Conservation (phyloP, 1,140 invertebrate species). For the Meloidogyne exigua region DNA sequence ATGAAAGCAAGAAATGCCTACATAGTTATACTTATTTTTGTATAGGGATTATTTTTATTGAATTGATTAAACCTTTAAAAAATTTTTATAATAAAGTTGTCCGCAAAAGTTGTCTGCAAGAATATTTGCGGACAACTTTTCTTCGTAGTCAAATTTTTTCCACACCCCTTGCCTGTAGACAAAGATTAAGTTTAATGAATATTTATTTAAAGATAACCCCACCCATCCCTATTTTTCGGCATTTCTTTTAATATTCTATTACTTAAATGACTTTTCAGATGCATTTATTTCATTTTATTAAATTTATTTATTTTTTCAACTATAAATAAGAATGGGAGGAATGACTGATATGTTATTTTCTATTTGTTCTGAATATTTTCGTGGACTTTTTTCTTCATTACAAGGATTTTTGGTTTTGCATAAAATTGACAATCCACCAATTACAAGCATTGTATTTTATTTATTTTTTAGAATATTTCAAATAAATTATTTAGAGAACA, state of each 20-base stretch:
- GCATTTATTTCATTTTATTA: neutral
- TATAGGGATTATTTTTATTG: no score
- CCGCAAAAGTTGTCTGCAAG: no score
- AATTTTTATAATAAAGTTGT: no score
- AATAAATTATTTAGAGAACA: slow-evolving; percentile 26
- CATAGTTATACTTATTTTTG: no score
- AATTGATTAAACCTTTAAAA: no score
- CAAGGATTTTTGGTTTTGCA: slow-evolving; percentile 48
- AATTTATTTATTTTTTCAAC: slow-evolving; percentile 12
- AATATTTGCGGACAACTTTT: no score
- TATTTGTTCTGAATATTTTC: slow-evolving; percentile 43
- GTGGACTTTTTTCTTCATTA: slow-evolving; percentile 40
- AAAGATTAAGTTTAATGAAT: no score
- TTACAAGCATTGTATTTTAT: slow-evolving; percentile 11
- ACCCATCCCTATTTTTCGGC: neutral
- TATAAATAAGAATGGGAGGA: slow-evolving; percentile 11
- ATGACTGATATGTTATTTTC: slow-evolving; percentile 30
- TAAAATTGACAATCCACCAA: slow-evolving; percentile 38
- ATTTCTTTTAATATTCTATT: neutral
- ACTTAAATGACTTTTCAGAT: neutral
- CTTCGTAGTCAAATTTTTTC: no score
- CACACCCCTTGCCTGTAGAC: no score
- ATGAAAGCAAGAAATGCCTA: no score
- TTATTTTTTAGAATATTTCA: slow-evolving; percentile 3
- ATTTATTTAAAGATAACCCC: no score